Base-by-base conservation (phyloP, 2,888 invertebrate species). In the Rapana venosa region DNA sequence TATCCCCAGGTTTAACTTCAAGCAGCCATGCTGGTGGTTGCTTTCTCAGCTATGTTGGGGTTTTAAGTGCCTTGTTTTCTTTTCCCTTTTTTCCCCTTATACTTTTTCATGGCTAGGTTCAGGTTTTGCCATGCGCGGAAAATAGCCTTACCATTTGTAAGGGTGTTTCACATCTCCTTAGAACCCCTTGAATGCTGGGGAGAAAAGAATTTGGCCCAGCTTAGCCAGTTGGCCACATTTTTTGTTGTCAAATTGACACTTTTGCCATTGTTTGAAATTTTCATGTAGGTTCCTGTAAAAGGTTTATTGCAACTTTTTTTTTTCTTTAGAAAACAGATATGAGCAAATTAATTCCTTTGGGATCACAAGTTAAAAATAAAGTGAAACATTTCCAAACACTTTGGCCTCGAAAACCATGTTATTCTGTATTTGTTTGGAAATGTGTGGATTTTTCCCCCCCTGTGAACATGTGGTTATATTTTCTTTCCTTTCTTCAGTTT, bases 11-110 rank as follows among this genome's bases (percentile, higher is more conserved):
- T n/a, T n/a, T 66, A 35, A 35, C 17, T 87, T 66, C 20, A 35
- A n/a, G 87, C 66, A 74, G 66, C 86, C 66, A 66, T 15, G 87
- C 70, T 77, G 87, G 47, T 35, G 47, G 36, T 87, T 47, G 30
- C 26, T 70, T 58, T 56, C 83, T 89, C 89, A 66, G 89, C 89
- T 56, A 26, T 84, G 85, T 84, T 89, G 89, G 89, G 85, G 89
- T 84, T 66, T 70, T 56, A 85, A 89, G 89, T 89, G 89, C 89
- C 89, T 89, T 84, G 36, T 74, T 84, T 84, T 84, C 32, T n/a
- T 47, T 81, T 58, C 83, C 15, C 83, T 32, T 32, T 32, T 32
- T 58, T 58, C 85, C 81, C 32, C 35, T 84, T 58, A 58, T 85
- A 32, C 13, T 58, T 58, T 15, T 79, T 58, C 26, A 84, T 32